Conservation (phyloP, 1,140 invertebrate genomes). For the Holcopasites calliopsidis region DNA sequence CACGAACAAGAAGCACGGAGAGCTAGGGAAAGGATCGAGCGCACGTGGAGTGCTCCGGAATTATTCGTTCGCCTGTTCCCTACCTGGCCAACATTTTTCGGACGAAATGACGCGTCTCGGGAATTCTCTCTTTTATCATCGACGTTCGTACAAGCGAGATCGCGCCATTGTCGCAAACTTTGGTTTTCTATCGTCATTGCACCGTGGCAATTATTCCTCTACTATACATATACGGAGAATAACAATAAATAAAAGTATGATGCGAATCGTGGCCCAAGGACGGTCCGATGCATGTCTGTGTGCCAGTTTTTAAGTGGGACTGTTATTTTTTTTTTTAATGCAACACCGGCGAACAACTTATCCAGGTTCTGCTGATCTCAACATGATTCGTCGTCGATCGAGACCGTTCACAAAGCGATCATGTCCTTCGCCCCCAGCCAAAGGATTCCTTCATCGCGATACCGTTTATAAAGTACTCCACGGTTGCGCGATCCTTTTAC, state of each 20-base stretch:
- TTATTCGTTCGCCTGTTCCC: constrained; percentile 13
- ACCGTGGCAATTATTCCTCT: constrained; percentile 37
- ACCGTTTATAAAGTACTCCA: neutral
- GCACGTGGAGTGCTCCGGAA: constrained; percentile 22
- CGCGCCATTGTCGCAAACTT: no score
- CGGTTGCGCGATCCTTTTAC: neutral
- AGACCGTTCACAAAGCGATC: neutral
- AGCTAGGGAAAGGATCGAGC: constrained; percentile 55
- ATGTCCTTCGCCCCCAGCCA: no score
- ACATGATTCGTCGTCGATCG: neutral
- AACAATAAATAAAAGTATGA: constrained; percentile 48
- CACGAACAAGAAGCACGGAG: constrained; percentile 49
- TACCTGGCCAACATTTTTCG: neutral
- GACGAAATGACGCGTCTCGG: neutral
- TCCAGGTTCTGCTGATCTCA: constrained; percentile 28
- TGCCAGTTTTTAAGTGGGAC: constrained; percentile 43
- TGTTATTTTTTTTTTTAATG: constrained; percentile 26
- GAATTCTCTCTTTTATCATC: neutral
- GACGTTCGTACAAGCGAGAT: no score
- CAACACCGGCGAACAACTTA: neutral
- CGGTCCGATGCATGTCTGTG: neutral
- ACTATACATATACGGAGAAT: constrained; percentile 51
- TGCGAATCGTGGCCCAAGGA: constrained; percentile 34
- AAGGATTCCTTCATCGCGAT: neutral
- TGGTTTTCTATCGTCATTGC: neutral